phyloP scores from a whole-genome alignment of 2,113 vertebrate genomes.

The Nannospalax galili region DNA sequence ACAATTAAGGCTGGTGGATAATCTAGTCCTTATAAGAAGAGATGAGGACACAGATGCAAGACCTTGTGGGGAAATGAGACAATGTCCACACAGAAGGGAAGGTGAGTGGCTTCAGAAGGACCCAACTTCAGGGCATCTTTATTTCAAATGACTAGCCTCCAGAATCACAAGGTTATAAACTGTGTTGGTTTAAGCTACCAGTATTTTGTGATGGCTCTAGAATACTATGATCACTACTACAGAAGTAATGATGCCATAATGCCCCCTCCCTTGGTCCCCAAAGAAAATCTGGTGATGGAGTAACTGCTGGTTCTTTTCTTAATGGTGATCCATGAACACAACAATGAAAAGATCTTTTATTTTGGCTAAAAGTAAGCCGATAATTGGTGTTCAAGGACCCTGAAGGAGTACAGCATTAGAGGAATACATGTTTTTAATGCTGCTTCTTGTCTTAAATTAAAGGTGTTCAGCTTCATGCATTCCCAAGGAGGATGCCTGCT shows the following conservation, averaged over 20 bases:
- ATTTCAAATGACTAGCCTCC: background rate
- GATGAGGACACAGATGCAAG: background rate
- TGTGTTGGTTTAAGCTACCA: background rate
- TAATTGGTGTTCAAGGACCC: conserved; percentile 19
- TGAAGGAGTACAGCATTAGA: conserved; percentile 22
- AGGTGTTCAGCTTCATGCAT: conserved; percentile 59
- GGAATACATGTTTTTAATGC: conserved; percentile 61
- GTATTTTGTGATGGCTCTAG: background rate
- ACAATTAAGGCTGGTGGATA: background rate
- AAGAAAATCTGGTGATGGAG: background rate
- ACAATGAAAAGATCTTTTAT: conserved; percentile 37
- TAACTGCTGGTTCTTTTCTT: background rate
- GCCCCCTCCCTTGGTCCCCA: background rate
- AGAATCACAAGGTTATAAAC: background rate
- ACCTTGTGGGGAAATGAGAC: background rate
- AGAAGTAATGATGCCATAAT: background rate
- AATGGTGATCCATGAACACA: conserved; percentile 40
- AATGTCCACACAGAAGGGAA: background rate
- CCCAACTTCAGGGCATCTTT: background rate
- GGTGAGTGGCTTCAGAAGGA: background rate
- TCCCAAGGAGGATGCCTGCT: conserved; percentile 46
- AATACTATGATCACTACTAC: rapidly evolving
- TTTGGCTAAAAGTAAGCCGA: conserved; percentile 38
- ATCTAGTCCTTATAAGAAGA: background rate
- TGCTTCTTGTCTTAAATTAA: conserved; percentile 60